Percentiles rank a stretch among this genome's conserved stretches.
phyloP scores from a whole-genome alignment of 2,888 invertebrate genomes.

The Melanophora roralis region DNA sequence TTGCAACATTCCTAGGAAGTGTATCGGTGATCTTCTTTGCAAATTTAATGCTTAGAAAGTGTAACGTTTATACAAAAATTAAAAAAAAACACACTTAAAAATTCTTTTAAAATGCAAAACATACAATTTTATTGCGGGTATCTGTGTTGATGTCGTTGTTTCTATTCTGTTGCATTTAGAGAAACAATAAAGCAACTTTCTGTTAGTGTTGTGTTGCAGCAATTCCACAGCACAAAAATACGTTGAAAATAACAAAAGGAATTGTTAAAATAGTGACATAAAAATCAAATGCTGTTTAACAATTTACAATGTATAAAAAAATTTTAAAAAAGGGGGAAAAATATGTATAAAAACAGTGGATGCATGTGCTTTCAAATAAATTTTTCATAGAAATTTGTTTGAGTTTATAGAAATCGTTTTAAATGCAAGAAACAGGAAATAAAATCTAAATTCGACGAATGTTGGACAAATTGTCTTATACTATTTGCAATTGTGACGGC shows the following conservation, averaged over 20 bases:
- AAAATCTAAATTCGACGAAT: not conserved
- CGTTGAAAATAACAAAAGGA: not conserved
- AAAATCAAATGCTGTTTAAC: conserved; percentile 20
- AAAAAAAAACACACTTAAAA: not conserved
- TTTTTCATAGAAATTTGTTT: too few relatives aligned
- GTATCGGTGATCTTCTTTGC: too few relatives aligned
- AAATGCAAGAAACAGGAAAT: not conserved
- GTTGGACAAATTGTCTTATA: too few relatives aligned
- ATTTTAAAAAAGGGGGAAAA: not conserved
- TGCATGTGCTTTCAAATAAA: not conserved
- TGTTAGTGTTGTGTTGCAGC: conserved; percentile 18
- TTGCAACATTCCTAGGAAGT: too few relatives aligned
- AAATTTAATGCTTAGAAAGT: too few relatives aligned
- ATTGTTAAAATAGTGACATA: conserved; percentile 18
- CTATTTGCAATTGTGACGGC: too few relatives aligned
- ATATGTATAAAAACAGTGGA: not conserved
- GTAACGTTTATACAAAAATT: too few relatives aligned
- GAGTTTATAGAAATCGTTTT: not conserved
- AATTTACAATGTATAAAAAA: conserved; percentile 4
- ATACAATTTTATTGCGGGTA: not conserved
- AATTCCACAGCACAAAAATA: conserved; percentile 1
- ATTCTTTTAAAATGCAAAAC: not conserved
- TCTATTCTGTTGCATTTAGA: conserved; percentile 21
- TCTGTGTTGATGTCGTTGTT: conserved; percentile 15
- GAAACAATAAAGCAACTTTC: conserved; percentile 13